These are phyloP conservation scores for Dromas ardeola DNA, from an alignment of 2,113 vertebrate species.

Conservation along the genomic window DNA sequence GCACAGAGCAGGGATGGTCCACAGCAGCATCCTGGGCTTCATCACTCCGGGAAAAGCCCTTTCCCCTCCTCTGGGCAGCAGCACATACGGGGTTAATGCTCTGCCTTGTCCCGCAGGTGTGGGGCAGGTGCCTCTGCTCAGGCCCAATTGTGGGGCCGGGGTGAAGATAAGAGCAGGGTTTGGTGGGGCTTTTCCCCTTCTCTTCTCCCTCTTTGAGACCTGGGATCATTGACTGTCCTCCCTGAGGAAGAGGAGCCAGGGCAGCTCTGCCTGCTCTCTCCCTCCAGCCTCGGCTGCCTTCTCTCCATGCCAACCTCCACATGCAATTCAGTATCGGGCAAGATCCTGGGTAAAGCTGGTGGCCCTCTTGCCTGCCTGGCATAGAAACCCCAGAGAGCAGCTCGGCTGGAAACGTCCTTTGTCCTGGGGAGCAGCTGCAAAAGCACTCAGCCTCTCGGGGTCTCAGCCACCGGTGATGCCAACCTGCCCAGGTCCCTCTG, in stretches of 20 bases:
- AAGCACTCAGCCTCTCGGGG: accelerated
- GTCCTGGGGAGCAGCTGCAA: neutral
- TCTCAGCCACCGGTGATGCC: neutral
- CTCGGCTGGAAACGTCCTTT: neutral
- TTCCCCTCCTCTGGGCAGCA: neutral
- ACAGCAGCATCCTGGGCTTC: neutral
- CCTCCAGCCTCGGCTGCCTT: neutral
- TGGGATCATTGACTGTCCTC: too few species aligned
- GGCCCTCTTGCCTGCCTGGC: neutral
- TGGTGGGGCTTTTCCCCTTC: accelerated
- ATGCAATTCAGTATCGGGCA: accelerated
- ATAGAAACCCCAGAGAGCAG: neutral
- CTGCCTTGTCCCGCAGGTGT: neutral
- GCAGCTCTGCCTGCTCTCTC: neutral
- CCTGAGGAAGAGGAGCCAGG: neutral
- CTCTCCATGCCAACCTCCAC: accelerated
- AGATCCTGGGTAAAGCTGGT: neutral
- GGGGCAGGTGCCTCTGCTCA: neutral
- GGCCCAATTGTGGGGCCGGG: neutral
- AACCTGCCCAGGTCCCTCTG: neutral
- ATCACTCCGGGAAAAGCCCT: neutral
- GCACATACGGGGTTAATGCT: neutral
- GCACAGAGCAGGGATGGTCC: neutral
- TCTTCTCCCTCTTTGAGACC: accelerated
- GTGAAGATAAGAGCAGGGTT: neutral